Base-by-base conservation (phyloP, 2,113 vertebrate genomes). In the Murina feae region DNA sequence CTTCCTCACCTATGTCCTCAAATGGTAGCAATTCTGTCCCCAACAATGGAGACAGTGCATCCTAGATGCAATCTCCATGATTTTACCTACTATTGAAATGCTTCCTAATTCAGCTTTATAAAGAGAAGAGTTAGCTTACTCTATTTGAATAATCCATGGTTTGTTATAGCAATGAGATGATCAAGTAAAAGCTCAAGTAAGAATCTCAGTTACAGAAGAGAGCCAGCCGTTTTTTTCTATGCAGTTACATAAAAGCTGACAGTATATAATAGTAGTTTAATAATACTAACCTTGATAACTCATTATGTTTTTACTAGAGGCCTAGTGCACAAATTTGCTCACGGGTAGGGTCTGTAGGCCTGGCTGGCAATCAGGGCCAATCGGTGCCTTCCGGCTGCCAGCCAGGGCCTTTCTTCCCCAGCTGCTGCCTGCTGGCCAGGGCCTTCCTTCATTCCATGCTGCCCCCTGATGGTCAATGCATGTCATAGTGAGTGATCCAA, bases 111-210 rank as follows among this genome's bases (percentile, higher is more conserved):
- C 39, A 71, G 76, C 76, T 97, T 96, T 93, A 82, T 85, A 96
- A 95, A 97, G 9, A 93, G 58, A 44, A 6, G 81, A 93, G 80
- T 81, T 32, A 93, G 23, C 44, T 93, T 83, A 78, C 86, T 96
- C 72, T 49, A 49, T 92, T 88, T 94, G 92, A 98, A 97, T 84
- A 69, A 97, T 47, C 58, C 86, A 66, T 63, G 75, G 86, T 90
- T 97, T 97, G 96, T 97, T 95, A 97, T 35, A 91, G 44, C 72
- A 90, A 86, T 88, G 89, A 94, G 94, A 96, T 90, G 89, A 97
- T 97, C 65, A 94, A 94, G 96, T 96, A 96, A 95, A 96, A 97
- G 63, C 90, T 87, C 86, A 76, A 53, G 80, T 94, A n/a, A n/a
- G 92, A 97, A 96, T 96, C 89, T 95, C 35, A 82, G 71, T 47